Conservation (phyloP, 2,888 invertebrate species). For the Brenthis ino region DNA sequence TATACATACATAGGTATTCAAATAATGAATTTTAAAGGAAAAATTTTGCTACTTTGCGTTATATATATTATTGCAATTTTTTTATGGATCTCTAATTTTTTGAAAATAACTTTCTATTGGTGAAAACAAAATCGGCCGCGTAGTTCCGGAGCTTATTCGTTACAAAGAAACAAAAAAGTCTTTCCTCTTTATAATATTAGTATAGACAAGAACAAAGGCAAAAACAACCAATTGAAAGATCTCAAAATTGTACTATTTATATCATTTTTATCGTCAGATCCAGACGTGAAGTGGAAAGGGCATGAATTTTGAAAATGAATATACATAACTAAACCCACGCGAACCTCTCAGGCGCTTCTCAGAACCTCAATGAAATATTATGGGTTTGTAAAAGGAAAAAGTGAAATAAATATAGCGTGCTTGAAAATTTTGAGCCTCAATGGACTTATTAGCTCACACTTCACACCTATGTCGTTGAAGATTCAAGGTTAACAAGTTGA, state of each 20-base stretch:
- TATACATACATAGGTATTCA: too few species aligned
- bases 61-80: too few species aligned
- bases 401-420: conserved; percentile 42
- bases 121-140: too few species aligned
- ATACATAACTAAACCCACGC: conserved; percentile 39
- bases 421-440: conserved; percentile 40
- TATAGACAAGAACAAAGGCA: too few species aligned
- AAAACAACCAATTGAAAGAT: too few species aligned
- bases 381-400: conserved; percentile 45
- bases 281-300: conserved; percentile 16
- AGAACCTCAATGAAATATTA: conserved; percentile 50
- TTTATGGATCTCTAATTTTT: too few species aligned
- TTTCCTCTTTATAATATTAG: too few species aligned
- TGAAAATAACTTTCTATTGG: too few species aligned
- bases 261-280: background rate
- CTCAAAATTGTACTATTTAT: background rate
- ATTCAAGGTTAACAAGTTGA: conserved; percentile 36
- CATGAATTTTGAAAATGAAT: conserved; percentile 39
- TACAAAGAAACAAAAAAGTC: too few species aligned
- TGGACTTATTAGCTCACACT: conserved; percentile 51
- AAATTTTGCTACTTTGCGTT: too few species aligned
- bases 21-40: too few species aligned
- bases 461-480: conserved; percentile 47
- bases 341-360: conserved; percentile 37
- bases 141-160: too few species aligned